phyloP scores from a whole-genome alignment of 2,797 vertebrate species.

The Hapalemur alaotrensis region DNA sequence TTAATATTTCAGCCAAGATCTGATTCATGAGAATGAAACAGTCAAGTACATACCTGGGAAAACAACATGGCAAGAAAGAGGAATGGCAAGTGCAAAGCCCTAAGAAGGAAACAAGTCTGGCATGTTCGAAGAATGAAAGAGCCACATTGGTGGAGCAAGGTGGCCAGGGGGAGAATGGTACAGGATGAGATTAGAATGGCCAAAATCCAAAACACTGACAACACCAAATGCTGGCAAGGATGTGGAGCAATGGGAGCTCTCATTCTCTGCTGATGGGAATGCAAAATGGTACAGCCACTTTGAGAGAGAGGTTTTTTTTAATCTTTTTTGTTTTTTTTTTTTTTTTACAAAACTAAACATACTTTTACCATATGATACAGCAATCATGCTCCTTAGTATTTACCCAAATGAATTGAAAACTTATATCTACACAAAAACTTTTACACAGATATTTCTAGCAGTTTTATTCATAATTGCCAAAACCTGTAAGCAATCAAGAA shows the following conservation, averaged over 20 bases:
- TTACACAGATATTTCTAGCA: background rate
- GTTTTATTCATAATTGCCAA: background rate
- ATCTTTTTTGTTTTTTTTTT: background rate
- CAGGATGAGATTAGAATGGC: background rate
- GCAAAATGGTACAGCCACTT: background rate
- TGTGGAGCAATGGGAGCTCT: background rate
- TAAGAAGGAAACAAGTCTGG: background rate
- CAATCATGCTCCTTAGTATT: background rate
- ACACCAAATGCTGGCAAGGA: background rate
- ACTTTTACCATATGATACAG: background rate
- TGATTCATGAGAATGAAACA: background rate
- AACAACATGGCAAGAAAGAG: background rate
- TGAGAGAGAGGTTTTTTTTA: background rate
- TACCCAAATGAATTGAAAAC: background rate
- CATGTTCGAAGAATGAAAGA: background rate
- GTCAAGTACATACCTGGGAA: background rate
- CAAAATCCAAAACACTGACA: background rate
- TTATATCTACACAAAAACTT: background rate
- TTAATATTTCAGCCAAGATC: background rate
- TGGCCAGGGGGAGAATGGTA: background rate
- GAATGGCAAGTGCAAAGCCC: background rate
- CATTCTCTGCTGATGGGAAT: background rate
- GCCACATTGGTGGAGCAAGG: background rate
- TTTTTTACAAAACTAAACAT: background rate
- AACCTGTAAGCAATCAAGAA: constrained; percentile 15